Evolutionary conservation across 2,113 vertebrate species (phyloP), one percentile per base, ranked within the genome.

Genomic region (Paradisaea rubra): DNA sequence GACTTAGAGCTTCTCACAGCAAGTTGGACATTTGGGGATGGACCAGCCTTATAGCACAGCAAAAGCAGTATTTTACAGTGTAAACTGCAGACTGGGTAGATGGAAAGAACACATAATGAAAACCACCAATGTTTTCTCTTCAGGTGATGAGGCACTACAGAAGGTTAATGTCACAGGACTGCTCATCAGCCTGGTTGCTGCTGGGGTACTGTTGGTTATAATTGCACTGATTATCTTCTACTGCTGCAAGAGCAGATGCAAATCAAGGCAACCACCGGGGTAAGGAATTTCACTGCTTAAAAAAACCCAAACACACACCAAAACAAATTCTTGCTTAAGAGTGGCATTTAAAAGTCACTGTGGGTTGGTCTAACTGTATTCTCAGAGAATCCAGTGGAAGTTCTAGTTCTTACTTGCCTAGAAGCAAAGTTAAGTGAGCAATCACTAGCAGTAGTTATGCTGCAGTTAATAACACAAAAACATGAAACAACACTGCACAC

Each of bases 101-200:
- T 41, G 42, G 66, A 45, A 69, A 54, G 33, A 70, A 39, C 27
- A 44, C 22, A 8, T 13, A 33, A 63, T 59, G 39, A 64, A 88
- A 91, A 71, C 61, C 65, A 89, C 11, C 65, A 11, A 22, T 93
- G 17, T 76, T 95, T 91, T 91, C 23, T 60, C 72, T 91, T 81
- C 91, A 98, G 98, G 88, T 91, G 94, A 70, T 42, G 96, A 97
- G 65, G 74, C 82, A 23, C 53, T 89, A 83, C 97, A 97, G 8
- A 98, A 98, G 88, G 83, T 99, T 1, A 99, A 99, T 19, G 98
- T 99, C 81, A 98, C 98, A 1, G 98, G 98, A 63, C 98, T 99
- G 83, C 96, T 99, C 94, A 98, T 98, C 96, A 98, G 99, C 84
- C 92, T 99, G 63, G 98, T 99, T 86, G 96, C 95, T 88, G 97